Evolutionary conservation across 2,113 vertebrate genomes (phyloP), one percentile per base, ranked within the genome.

Genomic region (Indri indri): DNA sequence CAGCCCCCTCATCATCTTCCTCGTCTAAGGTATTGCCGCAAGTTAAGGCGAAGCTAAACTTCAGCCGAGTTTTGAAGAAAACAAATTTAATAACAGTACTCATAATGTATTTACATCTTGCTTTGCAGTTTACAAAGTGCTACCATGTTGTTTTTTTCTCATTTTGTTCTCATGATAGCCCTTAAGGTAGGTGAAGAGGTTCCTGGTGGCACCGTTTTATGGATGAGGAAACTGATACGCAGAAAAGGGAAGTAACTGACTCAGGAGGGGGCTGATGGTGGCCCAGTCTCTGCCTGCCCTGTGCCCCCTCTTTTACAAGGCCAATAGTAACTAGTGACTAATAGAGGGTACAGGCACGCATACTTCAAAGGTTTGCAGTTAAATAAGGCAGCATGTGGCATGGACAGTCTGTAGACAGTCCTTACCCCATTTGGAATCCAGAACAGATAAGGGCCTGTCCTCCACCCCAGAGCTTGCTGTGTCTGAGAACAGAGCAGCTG

Each of bases 401-500:
- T 8, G 20, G 23, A 27, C 52, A 8, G 8, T 12, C 40, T 45
- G 0, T 8, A 8, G 27, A 9, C 13, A n/a, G 8, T 57, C 74
- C 34, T 45, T 32, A 32, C 34, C 61, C 66, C 40, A 3, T 81
- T 65, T 66, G 86, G 85, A 95, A n/a, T 61, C 47, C 45, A 32
- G 83, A 30, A 47, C 32, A 18, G 18, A 52, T 59, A 88, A 76
- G 77, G 22, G 47, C 57, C 52, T 52, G 23, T 73, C 17, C 37
- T 91, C 40, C 3, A 2, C 40, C 66, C 57, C 54, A 42, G 45
- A 13, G 37, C 85, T 74, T 6, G 4, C 17, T 52, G 50, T 85
- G 40, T 45, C 34, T 90, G 95, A 95, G 95, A 96, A 80, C 73
- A 9, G 1, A 82, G 76, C 97, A 97, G 86, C 95, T 96, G 97